Evolutionary conservation across 2,797 vertebrate genomes (phyloP).

Genomic region (Coendou prehensilis): DNA sequence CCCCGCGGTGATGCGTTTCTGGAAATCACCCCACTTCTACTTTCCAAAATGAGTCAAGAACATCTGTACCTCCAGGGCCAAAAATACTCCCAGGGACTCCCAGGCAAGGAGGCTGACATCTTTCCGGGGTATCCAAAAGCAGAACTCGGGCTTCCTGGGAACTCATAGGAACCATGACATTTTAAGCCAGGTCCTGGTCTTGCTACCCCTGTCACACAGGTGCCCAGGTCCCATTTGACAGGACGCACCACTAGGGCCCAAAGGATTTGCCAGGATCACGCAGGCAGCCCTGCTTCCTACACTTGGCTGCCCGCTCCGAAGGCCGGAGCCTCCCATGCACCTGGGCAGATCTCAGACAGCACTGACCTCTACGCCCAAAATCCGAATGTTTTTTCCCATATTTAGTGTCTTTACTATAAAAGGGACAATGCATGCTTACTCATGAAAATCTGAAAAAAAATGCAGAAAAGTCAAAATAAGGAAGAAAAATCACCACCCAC

Average conservation of each 20-base stretch:
- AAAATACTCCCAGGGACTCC: not conserved
- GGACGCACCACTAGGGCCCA: not conserved
- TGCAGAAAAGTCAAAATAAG: conserved; percentile 85
- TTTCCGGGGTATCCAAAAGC: not conserved
- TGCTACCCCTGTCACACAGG: not conserved
- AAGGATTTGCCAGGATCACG: not conserved
- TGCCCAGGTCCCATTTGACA: not conserved
- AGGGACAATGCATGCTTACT: conserved; percentile 72
- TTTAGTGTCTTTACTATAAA: conserved; percentile 66
- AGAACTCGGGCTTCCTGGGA: not conserved
- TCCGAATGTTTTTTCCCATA: not conserved
- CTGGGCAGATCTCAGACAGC: not conserved
- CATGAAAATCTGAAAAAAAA: conserved; percentile 77
- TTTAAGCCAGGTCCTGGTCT: not conserved
- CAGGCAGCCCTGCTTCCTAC: not conserved
- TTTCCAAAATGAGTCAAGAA: conserved; percentile 67
- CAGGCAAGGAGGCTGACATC: not conserved
- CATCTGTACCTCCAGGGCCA: not conserved
- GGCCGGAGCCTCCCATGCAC: not conserved
- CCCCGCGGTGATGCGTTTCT: not conserved
- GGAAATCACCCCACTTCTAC: conserved; percentile 46
- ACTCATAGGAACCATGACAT: accelerated
- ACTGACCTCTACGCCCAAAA: not conserved
- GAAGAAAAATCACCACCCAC: conserved; percentile 82
- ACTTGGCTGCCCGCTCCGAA: not conserved